A percentile compares a stretch with the other conserved stretches of the same genome.
Conservation (phyloP, 1,140 invertebrate species). For the Pygmarrhopalites habei region DNA sequence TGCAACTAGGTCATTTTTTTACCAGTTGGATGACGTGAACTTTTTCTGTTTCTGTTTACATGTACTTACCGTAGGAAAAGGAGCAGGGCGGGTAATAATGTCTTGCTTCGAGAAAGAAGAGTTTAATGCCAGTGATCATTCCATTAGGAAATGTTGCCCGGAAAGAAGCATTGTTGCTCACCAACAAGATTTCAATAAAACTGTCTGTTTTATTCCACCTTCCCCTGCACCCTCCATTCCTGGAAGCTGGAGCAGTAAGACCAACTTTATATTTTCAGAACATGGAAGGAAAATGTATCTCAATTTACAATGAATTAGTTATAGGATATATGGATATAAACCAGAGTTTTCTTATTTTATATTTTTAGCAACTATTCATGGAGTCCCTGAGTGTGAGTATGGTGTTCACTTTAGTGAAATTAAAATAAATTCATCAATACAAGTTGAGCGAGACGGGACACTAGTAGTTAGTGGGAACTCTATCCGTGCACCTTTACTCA, state of each 20-base stretch:
- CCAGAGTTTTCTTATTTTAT: background rate
- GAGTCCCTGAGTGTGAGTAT: constrained; percentile 21
- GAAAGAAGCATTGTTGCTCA: background rate
- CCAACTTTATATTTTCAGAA: background rate
- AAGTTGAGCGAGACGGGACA: constrained; percentile 6
- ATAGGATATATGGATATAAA: background rate
- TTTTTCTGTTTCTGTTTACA: no score
- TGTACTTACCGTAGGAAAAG: constrained; percentile 22
- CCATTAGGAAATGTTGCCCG: constrained; percentile 36
- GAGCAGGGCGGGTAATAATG: constrained; percentile 21
- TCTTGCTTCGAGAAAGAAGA: constrained; percentile 30
- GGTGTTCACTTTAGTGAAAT: constrained; percentile 17
- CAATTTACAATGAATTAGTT: background rate
- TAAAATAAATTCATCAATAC: background rate
- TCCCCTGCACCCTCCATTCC: background rate
- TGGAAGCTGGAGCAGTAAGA: constrained; percentile 20
- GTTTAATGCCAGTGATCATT: constrained; percentile 13
- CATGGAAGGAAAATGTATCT: background rate
- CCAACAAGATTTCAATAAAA: no score
- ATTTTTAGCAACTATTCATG: constrained; percentile 21
- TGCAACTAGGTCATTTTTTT: no score
- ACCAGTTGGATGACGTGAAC: no score
- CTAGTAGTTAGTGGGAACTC: constrained; percentile 1
- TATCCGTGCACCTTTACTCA: constrained; percentile 19
- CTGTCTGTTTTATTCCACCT: no score